Conservation (phyloP, 2,888 invertebrate species). For the Amblyteles armatorius region DNA sequence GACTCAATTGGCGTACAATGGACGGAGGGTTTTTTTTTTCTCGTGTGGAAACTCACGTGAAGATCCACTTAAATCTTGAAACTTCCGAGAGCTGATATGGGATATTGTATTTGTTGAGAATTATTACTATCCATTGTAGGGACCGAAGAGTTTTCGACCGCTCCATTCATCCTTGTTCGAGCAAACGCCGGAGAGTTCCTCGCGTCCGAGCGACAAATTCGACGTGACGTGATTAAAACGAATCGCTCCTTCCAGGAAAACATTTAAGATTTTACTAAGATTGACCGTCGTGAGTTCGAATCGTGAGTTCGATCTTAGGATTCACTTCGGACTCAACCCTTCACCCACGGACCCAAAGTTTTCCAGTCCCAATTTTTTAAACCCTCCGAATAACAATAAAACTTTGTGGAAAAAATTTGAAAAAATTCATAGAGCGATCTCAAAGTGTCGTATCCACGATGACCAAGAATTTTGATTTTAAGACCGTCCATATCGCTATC, state of each 20-base stretch:
- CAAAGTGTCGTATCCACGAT: too few relatives aligned
- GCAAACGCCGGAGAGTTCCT: slow-evolving; percentile 11
- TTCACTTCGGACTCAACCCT: neutral
- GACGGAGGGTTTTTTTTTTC: slow-evolving; percentile 62
- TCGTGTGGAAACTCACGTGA: slow-evolving; percentile 54
- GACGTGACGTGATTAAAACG: slow-evolving; percentile 22
- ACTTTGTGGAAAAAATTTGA: too few relatives aligned
- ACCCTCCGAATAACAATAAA: too few relatives aligned
- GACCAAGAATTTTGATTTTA: too few relatives aligned
- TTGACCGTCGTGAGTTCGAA: neutral
- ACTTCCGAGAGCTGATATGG: slow-evolving; percentile 63
- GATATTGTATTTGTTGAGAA: slow-evolving; percentile 43
- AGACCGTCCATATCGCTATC: too few relatives aligned
- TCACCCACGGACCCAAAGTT: neutral
- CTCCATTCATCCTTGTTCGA: slow-evolving; percentile 33
- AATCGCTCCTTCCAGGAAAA: slow-evolving; percentile 41
- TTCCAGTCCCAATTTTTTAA: too few relatives aligned
- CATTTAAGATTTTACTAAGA: neutral
- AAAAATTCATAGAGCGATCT: too few relatives aligned
- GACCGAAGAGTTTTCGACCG: slow-evolving; percentile 14
- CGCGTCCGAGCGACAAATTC: slow-evolving; percentile 4
- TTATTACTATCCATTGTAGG: slow-evolving; percentile 28
- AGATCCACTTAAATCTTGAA: slow-evolving; percentile 70
- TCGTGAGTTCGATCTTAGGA: neutral
- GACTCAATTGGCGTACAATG: slow-evolving; percentile 83